Evolutionary conservation across 2,797 vertebrate genomes (phyloP).

Genomic region (Acanthopagrus latus): DNA sequence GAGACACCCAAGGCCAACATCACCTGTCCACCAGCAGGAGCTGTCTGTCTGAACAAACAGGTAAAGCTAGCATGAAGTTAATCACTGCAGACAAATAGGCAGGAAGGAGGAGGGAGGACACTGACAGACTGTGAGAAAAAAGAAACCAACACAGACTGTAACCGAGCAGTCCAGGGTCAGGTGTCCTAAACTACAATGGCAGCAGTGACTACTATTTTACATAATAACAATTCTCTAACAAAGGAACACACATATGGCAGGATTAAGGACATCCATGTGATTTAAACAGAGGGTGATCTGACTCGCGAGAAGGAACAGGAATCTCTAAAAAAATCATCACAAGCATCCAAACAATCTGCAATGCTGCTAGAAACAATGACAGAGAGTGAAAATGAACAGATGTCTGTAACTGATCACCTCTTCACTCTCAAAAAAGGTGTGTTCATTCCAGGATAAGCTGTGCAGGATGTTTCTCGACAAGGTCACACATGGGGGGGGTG

Average conservation of each 20-base stretch:
- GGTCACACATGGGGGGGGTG: neutral
- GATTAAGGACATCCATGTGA: conserved; percentile 29
- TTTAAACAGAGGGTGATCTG: neutral
- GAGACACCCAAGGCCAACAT: neutral
- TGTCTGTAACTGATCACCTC: conserved; percentile 38
- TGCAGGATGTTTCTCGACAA: conserved; percentile 8
- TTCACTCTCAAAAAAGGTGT: conserved; percentile 2
- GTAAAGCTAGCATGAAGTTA: conserved; percentile 1
- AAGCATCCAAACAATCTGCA: conserved; percentile 36
- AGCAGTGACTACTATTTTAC: conserved; percentile 6
- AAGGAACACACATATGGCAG: conserved; percentile 46
- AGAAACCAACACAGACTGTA: conserved; percentile 8
- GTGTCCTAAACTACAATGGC: conserved; percentile 1
- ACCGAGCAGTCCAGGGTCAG: conserved; percentile 24
- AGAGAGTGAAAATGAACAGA: conserved; percentile 54
- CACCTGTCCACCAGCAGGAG: conserved; percentile 24
- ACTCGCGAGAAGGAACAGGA: neutral
- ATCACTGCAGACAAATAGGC: conserved; percentile 32
- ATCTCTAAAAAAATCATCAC: conserved; percentile 29
- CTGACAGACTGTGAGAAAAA: conserved; percentile 3
- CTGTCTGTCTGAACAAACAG: conserved; percentile 2
- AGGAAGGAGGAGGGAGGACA: neutral
- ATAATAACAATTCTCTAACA: conserved; percentile 34
- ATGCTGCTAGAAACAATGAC: neutral
- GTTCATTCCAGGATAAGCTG: conserved; percentile 11